Conservation (phyloP, 2,888 invertebrate species). For the Conistra vaccinii region DNA sequence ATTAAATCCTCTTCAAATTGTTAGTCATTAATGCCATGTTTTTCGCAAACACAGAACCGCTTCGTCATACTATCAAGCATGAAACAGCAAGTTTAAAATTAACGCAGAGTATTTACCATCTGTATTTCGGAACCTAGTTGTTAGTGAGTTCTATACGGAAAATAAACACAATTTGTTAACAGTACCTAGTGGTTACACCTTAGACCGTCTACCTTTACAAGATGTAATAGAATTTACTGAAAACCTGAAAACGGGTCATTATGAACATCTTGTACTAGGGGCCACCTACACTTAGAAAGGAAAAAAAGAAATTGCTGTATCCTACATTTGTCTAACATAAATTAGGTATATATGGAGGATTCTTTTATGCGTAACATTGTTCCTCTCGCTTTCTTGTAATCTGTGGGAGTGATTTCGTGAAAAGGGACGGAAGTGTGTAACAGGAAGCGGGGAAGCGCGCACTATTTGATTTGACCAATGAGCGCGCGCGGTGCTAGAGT, state of each 20-base stretch:
- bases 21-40: neutral
- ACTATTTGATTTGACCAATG: too few relatives aligned
- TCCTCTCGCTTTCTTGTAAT: too few relatives aligned
- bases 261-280: neutral
- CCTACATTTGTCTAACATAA: neutral
- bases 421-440: too few relatives aligned
- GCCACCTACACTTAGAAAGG: neutral
- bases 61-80: conserved; percentile 22
- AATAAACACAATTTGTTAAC: conserved; percentile 4
- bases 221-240: neutral
- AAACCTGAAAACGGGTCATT: neutral
- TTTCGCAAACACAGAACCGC: neutral
- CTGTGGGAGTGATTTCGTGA: too few relatives aligned
- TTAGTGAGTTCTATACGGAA: neutral
- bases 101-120: neutral
- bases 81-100: neutral
- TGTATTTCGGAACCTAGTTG: neutral
- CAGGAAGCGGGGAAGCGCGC: too few relatives aligned
- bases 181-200: too few relatives aligned
- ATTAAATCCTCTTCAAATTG: neutral
- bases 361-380: too few relatives aligned
- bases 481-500: too few relatives aligned
- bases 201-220: neutral
- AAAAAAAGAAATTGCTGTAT: too few relatives aligned
- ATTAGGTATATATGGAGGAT: neutral